phyloP scores from a whole-genome alignment of 2,797 vertebrate genomes.

The Schizopygopsis pylzovi region DNA sequence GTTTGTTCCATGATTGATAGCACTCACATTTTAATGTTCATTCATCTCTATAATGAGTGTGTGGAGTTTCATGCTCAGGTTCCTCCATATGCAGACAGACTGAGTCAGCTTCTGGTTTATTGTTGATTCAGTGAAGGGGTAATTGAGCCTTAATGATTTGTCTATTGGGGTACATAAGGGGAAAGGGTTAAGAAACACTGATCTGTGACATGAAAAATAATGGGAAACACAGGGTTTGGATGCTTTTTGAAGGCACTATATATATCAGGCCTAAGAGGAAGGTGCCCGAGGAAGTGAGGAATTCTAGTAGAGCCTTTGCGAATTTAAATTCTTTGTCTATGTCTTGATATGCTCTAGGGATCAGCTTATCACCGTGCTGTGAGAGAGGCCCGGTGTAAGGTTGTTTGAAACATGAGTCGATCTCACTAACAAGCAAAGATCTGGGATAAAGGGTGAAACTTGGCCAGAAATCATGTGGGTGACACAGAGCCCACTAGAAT shows the following conservation, averaged over 20 bases:
- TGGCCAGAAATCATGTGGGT: constrained; percentile 32
- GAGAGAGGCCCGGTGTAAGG: background rate
- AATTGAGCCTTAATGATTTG: background rate
- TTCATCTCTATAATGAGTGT: constrained; percentile 7
- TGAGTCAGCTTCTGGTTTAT: constrained; percentile 14
- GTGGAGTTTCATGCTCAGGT: background rate
- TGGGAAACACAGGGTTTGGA: background rate
- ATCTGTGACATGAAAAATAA: background rate
- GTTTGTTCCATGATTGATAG: background rate
- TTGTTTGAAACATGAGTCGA: constrained; percentile 22
- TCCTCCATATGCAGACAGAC: constrained; percentile 8
- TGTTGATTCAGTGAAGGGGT: constrained; percentile 6
- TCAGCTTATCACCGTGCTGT: background rate
- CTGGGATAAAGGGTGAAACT: constrained; percentile 23
- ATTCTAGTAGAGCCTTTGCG: background rate
- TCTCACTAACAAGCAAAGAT: constrained; percentile 39
- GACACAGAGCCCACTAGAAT: background rate
- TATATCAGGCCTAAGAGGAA: background rate
- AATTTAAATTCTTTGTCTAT: constrained; percentile 8
- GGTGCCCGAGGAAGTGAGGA: background rate
- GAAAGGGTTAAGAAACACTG: background rate
- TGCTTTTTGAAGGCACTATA: background rate
- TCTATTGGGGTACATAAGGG: background rate
- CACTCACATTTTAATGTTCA: constrained; percentile 4
- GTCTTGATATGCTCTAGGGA: background rate